Evolutionary conservation across 1,140 invertebrate species (phyloP).

Genomic region (Eubasilissa regina): DNA sequence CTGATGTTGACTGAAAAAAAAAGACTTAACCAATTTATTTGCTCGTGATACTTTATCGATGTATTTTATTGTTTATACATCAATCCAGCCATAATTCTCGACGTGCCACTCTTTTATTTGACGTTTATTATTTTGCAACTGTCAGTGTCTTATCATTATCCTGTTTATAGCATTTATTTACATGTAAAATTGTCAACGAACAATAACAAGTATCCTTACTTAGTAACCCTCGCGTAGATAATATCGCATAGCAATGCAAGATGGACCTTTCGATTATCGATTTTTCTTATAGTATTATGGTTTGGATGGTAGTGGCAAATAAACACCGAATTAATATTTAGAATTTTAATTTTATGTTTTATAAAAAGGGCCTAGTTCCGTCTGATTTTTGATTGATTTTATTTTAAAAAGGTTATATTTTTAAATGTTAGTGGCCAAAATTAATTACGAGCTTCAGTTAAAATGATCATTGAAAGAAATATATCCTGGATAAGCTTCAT

Average conservation of each 20-base stretch:
- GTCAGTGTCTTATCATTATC: slow-evolving; percentile 33
- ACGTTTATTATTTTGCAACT: slow-evolving; percentile 28
- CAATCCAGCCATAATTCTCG: background rate
- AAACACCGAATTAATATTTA: no score
- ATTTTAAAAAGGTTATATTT: no score
- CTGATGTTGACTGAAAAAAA: slow-evolving; percentile 32
- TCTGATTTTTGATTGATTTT: no score
- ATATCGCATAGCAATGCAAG: slow-evolving; percentile 17
- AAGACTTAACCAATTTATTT: slow-evolving; percentile 20
- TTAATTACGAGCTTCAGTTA: no score
- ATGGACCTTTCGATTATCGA: slow-evolving; percentile 37
- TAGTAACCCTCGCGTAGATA: background rate
- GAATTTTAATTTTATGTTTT: no score
- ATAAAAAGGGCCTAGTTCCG: no score
- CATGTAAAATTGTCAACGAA: background rate
- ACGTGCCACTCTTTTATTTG: slow-evolving; percentile 18
- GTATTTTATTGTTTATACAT: background rate
- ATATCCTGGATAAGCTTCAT: no score
- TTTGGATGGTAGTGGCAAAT: no score
- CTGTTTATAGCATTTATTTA: background rate
- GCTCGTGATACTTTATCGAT: slow-evolving; percentile 4
- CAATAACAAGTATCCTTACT: background rate
- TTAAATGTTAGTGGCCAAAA: no score
- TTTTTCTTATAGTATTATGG: slow-evolving; percentile 6
- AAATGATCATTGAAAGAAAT: no score